These are phyloP conservation scores for Coregonus suidteri DNA, from an alignment of 2,797 vertebrate species.

Conservation along the genomic window DNA sequence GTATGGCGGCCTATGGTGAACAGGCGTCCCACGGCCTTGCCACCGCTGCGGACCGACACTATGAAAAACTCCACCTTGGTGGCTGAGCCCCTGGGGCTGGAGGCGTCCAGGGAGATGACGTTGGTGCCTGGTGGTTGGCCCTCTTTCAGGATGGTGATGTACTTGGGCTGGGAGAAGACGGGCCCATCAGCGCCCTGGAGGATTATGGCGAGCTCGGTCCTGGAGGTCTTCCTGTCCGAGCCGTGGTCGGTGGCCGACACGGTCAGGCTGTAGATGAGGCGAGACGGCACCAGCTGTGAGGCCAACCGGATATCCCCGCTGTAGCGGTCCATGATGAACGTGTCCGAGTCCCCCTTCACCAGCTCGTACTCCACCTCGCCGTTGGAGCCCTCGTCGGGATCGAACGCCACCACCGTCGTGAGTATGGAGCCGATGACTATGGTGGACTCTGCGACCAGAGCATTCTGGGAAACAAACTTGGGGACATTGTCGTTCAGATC, in stretches of 20 bases:
- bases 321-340: conserved; percentile 95
- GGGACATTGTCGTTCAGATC: conserved; percentile 95
- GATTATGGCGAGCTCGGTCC: conserved; percentile 90
- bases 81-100: conserved; percentile 83
- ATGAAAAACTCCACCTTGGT: conserved; percentile 95
- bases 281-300: conserved; percentile 85
- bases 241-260: conserved; percentile 94
- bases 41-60: conserved; percentile 87
- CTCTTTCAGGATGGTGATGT: conserved; percentile 94
- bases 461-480: conserved; percentile 89
- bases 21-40: conserved; percentile 87
- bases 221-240: conserved; percentile 83
- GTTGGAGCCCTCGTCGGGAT: conserved; percentile 93
- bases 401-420: conserved; percentile 88
- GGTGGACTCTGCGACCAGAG: conserved; percentile 89
- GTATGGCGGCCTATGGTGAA: conserved; percentile 91
- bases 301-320: conserved; percentile 92
- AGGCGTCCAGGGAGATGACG: conserved; percentile 91
- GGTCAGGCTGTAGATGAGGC: conserved; percentile 88
- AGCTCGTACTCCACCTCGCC: conserved; percentile 97
- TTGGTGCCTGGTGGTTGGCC: conserved; percentile 94
- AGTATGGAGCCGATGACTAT: conserved; percentile 91
- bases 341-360: conserved; percentile 88
- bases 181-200: conserved; percentile 91
- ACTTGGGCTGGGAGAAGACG: conserved; percentile 93